Evolutionary conservation across 2,888 invertebrate species (phyloP), one percentile per base, ranked within the genome.

Genomic region (Chaetogeoica ovagalla): DNA sequence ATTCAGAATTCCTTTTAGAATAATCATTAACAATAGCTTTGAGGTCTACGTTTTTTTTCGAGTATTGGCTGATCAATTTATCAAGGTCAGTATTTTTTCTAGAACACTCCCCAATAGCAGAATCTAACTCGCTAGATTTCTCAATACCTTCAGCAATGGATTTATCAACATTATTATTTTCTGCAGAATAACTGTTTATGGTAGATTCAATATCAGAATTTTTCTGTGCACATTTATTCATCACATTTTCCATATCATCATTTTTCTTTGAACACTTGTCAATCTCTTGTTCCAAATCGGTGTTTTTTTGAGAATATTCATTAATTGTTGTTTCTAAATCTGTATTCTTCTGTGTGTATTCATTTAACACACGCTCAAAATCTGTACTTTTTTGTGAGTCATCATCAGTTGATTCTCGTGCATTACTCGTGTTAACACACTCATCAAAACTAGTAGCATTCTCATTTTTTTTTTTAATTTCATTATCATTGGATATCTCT

Each of bases 201-300:
- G 75, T 43, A 0, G 8, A 57, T 57, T 75, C 75, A 59, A 75
- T 75, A 59, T 75, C 75, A 57, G 75, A 75, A 66, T 75, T 75
- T 75, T 75, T 75, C 43, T 75, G 75, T 13, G 75, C 75, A 59
- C 66, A 75, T 15, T 15, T 75, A 66, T 75, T 75, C 75, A 75
- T 75, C 30, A 43, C 30, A 15, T 75, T 75, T 75, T 75, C 75
- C 66, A 75, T 75, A 6, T 66, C 75, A 15, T 75, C 75, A 43
- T 75, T 75, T 43, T 8, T 66, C 11, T 66, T 75, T 30, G 75
- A 66, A 75, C 75, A 75, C 66, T 57, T 4, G 43, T 75, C 57
- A 23, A 75, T 75, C 21, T 75, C 66, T 59, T 66, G 57, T 8
- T 75, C 23, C 15, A 75, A 75, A 66, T 75, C 59, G 15, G 23